Base-by-base conservation (phyloP, 1,140 invertebrate genomes). In the Stenopsyche tienmushanensis region DNA sequence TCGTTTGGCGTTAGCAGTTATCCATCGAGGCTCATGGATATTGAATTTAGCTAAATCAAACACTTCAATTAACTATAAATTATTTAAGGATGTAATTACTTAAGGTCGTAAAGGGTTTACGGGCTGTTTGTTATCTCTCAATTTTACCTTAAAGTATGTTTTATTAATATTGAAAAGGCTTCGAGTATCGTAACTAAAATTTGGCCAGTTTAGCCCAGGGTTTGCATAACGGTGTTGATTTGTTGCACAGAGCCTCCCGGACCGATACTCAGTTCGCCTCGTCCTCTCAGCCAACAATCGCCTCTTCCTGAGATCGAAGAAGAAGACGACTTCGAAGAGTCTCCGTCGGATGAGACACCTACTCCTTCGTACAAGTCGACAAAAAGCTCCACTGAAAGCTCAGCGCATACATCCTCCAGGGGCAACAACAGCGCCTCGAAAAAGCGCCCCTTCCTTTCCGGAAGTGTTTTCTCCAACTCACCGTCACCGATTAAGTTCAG, bases 271-370 rank as follows among this genome's bases (percentile, higher is more conserved):
- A 80, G 70, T 67, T 81, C 80, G 53, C 80, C 79, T 21, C 77
- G 75, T 67, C 78, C 78, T n/a, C 74, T 80, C 69, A 78, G 77
- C 63, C 80, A 80, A 71, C 80, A 80, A 66, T 84, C 82, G 5
- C 83, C 83, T 26, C 71, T 84, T 47, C 83, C 83, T 1, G 83
- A 84, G 52, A 85, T 85, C 57, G 83, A 84, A 71, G 83, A 85
- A 71, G 83, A 85, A 67, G 78, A 80, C 69, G 83, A 84, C 72
- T 80, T 78, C 50, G 83, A 85, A 53, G 82, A 83, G 65, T 79
- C 80, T 71, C 77, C 77, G 2, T 79, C 77, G 3, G 77, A 80
- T 69, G 73, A 76, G 3, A 80, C 78, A n/a, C 71, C 80, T 18
- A 80, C 79, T 2, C 78, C 76, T 1, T 81, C 80, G 7, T 81